phyloP scores from a whole-genome alignment of 2,113 vertebrate genomes.

The Pelmatolapia mariae region DNA sequence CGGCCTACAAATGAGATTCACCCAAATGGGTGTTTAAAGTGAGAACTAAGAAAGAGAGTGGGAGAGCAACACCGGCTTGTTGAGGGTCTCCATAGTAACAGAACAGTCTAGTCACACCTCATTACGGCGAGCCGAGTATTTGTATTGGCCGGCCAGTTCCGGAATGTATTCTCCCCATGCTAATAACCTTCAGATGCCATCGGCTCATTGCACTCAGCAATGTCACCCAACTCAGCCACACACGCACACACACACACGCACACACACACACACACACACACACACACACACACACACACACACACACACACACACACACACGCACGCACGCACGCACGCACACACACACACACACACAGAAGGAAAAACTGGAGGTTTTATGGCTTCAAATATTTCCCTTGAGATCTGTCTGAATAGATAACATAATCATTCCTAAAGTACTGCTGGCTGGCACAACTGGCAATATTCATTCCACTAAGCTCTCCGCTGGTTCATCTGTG shows the following conservation, averaged over 20 bases:
- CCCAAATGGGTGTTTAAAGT: background rate
- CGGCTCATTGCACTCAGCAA: conserved; percentile 64
- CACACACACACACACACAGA: background rate
- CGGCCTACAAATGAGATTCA: conserved; percentile 19
- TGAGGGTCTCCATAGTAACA: conserved; percentile 67
- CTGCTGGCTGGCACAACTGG: conserved; percentile 30
- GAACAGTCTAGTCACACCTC: conserved; percentile 70
- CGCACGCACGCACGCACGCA: rapidly evolving
- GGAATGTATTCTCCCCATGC: conserved; percentile 70
- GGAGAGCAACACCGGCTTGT: conserved; percentile 25
- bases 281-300: rapidly evolving
- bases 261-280: background rate
- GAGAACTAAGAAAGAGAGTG: background rate
- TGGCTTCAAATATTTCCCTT: conserved; percentile 46
- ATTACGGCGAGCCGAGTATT: conserved; percentile 66
- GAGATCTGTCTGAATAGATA: conserved; percentile 57
- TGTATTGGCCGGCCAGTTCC: conserved; percentile 67
- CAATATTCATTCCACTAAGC: conserved; percentile 16
- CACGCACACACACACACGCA: background rate
- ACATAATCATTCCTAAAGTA: conserved; percentile 48
- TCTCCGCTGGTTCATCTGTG: background rate
- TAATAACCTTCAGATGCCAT: conserved; percentile 73
- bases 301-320: background rate
- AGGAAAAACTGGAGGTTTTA: conserved; percentile 34
- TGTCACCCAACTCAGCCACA: conserved; percentile 42